A percentile compares a stretch with the other conserved stretches of the same genome.
Conservation (phyloP, 1,140 invertebrate genomes). For the Ladona fulva region DNA sequence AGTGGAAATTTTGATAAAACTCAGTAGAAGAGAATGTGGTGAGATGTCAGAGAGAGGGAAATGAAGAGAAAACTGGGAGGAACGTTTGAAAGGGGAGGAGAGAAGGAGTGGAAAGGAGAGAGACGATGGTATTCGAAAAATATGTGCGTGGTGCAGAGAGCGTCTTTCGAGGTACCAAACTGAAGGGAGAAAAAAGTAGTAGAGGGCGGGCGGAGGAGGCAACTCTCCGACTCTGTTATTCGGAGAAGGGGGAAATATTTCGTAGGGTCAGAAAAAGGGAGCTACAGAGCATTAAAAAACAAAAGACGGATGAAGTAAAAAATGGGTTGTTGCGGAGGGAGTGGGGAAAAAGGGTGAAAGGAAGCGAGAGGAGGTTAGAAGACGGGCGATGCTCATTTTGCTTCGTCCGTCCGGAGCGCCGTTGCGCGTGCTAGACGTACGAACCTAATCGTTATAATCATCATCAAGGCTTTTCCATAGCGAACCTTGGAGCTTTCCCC, state of each 20-base stretch:
- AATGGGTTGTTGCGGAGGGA: neutral
- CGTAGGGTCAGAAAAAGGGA: neutral
- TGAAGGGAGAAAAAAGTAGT: neutral
- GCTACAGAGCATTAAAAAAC: neutral
- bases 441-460: constrained; percentile 5
- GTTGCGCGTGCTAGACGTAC: neutral
- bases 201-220: neutral
- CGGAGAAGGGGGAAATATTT: neutral
- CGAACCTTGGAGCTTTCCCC: neutral
- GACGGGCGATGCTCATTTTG: neutral
- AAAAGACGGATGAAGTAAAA: neutral
- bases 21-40: neutral
- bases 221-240: neutral
- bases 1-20: neutral
- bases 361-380: too few relatives aligned
- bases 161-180: neutral
- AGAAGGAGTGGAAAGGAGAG: neutral
- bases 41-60: neutral
- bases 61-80: neutral
- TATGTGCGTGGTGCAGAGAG: neutral
- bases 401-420: neutral
- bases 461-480: constrained; percentile 8
- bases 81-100: neutral
- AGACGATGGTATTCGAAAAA: neutral
- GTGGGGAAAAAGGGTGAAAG: neutral